Percentiles rank a stretch among this genome's conserved stretches.
phyloP scores from a whole-genome alignment of 2,888 invertebrate genomes.

The Liodrosophila aerea region DNA sequence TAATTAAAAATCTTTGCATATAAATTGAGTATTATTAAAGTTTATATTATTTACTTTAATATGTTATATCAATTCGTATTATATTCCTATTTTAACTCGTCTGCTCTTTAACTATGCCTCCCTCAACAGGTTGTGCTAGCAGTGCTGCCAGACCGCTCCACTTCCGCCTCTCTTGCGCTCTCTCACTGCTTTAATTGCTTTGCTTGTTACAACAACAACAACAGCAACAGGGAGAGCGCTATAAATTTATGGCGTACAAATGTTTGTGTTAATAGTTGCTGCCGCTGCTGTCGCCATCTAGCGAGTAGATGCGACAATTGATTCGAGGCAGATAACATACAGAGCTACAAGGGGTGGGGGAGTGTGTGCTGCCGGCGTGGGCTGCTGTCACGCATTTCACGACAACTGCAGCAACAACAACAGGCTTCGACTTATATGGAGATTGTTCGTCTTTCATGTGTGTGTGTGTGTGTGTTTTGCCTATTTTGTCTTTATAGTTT shows the following conservation, averaged over 20 bases:
- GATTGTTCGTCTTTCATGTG: conserved; percentile 11
- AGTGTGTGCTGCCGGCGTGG: conserved; percentile 26
- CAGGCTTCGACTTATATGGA: conserved; percentile 62
- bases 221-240: conserved; percentile 10
- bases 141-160: too few species aligned
- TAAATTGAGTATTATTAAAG: too few species aligned
- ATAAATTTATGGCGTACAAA: conserved; percentile 34
- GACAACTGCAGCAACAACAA: conserved; percentile 57
- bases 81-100: too few species aligned
- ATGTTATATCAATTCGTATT: too few species aligned
- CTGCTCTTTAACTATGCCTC: too few species aligned
- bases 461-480: conserved; percentile 21
- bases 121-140: too few species aligned
- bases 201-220: conserved; percentile 13
- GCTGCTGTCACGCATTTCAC: conserved; percentile 65
- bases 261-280: conserved; percentile 45
- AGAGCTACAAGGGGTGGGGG: background rate
- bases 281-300: conserved; percentile 22
- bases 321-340: conserved; percentile 16
- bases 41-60: too few species aligned
- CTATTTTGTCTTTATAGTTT: conserved; percentile 66
- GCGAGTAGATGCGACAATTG: conserved; percentile 31
- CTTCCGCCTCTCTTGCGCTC: too few species aligned
- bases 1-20: too few species aligned
- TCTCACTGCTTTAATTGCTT: too few species aligned